phyloP scores from a whole-genome alignment of 2,113 vertebrate genomes.

The Petromus typicus region DNA sequence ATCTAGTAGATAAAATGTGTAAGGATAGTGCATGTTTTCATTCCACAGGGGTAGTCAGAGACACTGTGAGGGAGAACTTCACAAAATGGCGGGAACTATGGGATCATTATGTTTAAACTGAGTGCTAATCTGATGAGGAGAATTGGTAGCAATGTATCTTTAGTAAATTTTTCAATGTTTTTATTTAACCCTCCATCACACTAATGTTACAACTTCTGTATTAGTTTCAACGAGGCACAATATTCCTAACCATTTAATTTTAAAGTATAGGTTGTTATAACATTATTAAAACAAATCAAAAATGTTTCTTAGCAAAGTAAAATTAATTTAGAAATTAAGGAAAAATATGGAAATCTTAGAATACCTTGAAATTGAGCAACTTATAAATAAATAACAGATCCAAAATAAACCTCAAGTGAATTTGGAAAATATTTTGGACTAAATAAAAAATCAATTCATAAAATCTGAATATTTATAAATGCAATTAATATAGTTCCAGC shows the following conservation, averaged over 20 bases:
- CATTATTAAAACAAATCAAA: neutral
- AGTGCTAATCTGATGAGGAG: neutral
- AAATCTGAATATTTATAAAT: neutral
- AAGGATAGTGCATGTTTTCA: neutral
- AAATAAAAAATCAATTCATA: neutral
- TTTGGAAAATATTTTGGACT: neutral
- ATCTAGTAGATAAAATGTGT: neutral
- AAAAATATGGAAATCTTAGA: neutral
- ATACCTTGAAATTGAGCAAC: neutral
- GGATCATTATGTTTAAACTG: neutral
- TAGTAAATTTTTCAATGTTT: neutral
- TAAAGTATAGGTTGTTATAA: neutral
- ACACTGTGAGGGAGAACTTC: neutral
- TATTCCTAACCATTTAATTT: neutral
- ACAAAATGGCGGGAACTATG: neutral
- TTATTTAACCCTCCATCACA: neutral
- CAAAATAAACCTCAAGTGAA: neutral
- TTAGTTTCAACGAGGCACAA: neutral
- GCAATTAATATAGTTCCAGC: neutral
- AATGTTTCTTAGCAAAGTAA: neutral
- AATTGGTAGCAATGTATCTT: neutral
- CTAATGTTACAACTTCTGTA: neutral
- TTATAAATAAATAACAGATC: neutral
- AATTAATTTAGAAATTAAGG: neutral
- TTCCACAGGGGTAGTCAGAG: no score